These are phyloP conservation scores for Actias luna DNA, from an alignment of 2,888 invertebrate species.

Conservation along the genomic window DNA sequence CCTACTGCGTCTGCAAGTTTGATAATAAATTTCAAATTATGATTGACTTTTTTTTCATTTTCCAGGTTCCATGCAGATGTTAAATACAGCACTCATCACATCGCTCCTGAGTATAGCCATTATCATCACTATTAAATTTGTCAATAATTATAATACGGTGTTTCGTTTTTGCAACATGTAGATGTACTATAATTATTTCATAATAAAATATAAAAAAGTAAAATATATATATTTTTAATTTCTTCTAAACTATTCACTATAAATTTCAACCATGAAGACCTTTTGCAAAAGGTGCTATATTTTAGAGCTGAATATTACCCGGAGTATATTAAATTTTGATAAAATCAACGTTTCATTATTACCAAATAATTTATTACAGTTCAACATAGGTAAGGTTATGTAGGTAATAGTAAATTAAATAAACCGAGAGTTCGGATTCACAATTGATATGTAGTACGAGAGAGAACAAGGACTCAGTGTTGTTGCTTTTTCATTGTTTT, in stretches of 20 bases:
- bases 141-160: neutral
- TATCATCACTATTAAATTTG: neutral
- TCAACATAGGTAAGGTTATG: too few species aligned
- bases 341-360: too few species aligned
- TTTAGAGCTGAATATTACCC: too few species aligned
- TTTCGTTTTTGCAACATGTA: neutral
- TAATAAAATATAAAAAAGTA: neutral
- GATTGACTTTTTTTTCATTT: neutral
- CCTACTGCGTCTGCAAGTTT: neutral
- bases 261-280: neutral
- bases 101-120: slow-evolving; percentile 15
- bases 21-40: neutral
- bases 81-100: slow-evolving; percentile 23
- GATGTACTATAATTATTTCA: neutral
- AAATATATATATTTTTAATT: neutral
- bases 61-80: slow-evolving; percentile 24
- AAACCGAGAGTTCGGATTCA: too few species aligned
- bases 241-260: neutral
- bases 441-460: too few species aligned
- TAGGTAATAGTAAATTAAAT: too few species aligned
- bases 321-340: too few species aligned
- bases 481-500: too few species aligned
- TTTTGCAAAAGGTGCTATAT: neutral
- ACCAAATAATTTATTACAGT: too few species aligned
- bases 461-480: too few species aligned